Base-by-base conservation (phyloP, 2,113 vertebrate species). In the Sinocyclocheilus rhinocerous region DNA sequence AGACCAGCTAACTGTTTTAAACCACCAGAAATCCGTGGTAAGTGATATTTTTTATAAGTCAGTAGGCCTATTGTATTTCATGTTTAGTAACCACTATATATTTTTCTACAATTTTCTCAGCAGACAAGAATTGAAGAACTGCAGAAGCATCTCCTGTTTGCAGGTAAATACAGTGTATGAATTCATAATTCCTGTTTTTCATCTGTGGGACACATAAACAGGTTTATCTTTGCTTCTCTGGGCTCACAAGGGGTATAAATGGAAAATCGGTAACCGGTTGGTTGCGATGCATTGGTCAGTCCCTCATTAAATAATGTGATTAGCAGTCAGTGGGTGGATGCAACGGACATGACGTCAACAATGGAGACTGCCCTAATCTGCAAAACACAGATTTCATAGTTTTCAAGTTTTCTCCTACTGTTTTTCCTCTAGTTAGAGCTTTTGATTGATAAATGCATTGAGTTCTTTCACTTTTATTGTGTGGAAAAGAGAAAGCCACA, bases 401-500 rank as follows among this genome's bases (percentile, higher is more conserved):
- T 72, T 72, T 36, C 69, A 33, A 10, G 22, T 33, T 77, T 77
- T 77, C 24, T 70, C 24, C 22, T 33, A 22, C 2, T 11, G 20
- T 16, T 45, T 42, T 3, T 9, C n/a, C 75, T 29, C 6, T 33
- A 52, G 16, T 36, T 57, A 22, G 20, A 87, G 26, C 29, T 89
- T 50, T 76, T 81, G 2, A 73, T 57, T 7, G 82, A 84, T 57
- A 73, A 72, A 73, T 59, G 4, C 20, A 24, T 16, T 18, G 81
- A 57, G 29, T 24, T 73, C 12, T 42, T 73, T 55, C 26, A 73
- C 50, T 83, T 82, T 67, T 82, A 93, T 92, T 93, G 93, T 94
- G 94, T 92, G 90, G 92, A 92, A 90, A 93, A 92, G 86, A 88
- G 65, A 91, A 94, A 95, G 96, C 96, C 91, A 95, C 91, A 95